These are phyloP conservation scores for Nettapus auritus DNA, from an alignment of 2,113 vertebrate species.

Conservation along the genomic window DNA sequence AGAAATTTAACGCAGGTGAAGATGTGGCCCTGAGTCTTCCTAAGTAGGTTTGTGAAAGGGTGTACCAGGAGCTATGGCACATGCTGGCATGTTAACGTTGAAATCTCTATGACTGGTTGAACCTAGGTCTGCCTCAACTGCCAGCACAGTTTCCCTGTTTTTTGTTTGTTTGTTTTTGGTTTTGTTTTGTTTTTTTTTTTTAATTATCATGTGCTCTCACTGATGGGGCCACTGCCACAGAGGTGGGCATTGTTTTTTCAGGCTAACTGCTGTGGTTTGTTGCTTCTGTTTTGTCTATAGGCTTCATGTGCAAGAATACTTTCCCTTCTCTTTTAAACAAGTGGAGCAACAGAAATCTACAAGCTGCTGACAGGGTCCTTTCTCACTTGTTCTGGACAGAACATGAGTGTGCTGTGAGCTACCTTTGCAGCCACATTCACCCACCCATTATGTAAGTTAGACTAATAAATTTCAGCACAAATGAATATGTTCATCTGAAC, in stretches of 20 bases:
- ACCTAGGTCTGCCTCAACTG: background rate
- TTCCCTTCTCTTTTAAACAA: background rate
- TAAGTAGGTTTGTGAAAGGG: background rate
- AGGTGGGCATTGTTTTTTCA: background rate
- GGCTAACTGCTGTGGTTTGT: background rate
- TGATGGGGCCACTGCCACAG: background rate
- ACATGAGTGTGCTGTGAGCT: background rate
- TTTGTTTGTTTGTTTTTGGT: background rate
- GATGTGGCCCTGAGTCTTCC: background rate
- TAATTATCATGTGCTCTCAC: background rate
- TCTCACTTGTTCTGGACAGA: background rate
- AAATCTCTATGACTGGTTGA: background rate
- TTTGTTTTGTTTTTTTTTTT: background rate
- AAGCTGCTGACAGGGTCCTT: background rate
- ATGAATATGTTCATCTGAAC: slow-evolving; percentile 4
- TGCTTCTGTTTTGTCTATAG: background rate
- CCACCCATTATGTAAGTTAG: background rate
- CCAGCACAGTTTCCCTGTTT: background rate
- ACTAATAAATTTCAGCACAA: background rate
- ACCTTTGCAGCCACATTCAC: background rate
- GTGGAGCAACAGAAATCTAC: background rate
- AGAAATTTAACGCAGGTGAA: background rate
- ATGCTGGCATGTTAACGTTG: fast-evolving
- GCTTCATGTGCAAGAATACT: background rate
- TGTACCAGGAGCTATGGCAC: background rate